These are phyloP conservation scores for Lagorchestes hirsutus DNA, from an alignment of 2,797 vertebrate species.

Conservation along the genomic window DNA sequence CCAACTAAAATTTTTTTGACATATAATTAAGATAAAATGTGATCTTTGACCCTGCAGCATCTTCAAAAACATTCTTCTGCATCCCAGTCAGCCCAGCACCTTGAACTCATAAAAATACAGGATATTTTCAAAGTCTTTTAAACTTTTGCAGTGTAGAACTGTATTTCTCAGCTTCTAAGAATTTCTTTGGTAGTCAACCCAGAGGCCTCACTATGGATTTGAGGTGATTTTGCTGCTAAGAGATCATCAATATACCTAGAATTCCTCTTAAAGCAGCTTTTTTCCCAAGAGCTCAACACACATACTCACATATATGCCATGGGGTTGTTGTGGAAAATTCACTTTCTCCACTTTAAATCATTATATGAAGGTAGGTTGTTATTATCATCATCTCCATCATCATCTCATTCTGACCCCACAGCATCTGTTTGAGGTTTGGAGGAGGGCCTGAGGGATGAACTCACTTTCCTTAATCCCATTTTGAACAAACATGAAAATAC, in stretches of 20 bases:
- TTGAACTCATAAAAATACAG: constrained; percentile 21
- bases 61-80: constrained; percentile 54
- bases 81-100: constrained; percentile 35
- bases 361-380: background rate
- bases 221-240: constrained; percentile 64
- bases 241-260: constrained; percentile 68
- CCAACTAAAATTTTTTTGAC: background rate
- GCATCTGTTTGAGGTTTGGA: constrained; percentile 7
- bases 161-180: constrained; percentile 23
- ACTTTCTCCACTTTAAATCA: background rate
- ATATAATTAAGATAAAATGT: constrained; percentile 64
- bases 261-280: constrained; percentile 69
- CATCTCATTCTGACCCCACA: constrained; percentile 46
- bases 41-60: constrained; percentile 39
- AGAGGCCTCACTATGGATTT: constrained; percentile 44
- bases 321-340: background rate
- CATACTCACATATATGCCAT: constrained; percentile 30
- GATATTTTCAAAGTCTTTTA: background rate
- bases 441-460: constrained; percentile 21
- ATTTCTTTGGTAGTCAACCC: background rate
- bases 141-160: background rate
- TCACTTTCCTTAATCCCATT: constrained; percentile 28
- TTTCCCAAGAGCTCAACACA: constrained; percentile 69
- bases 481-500: constrained; percentile 29
- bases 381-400: background rate